These are phyloP conservation scores for Bursaphelenchus okinawaensis DNA, from an alignment of 2,888 invertebrate genomes.

Conservation along the genomic window DNA sequence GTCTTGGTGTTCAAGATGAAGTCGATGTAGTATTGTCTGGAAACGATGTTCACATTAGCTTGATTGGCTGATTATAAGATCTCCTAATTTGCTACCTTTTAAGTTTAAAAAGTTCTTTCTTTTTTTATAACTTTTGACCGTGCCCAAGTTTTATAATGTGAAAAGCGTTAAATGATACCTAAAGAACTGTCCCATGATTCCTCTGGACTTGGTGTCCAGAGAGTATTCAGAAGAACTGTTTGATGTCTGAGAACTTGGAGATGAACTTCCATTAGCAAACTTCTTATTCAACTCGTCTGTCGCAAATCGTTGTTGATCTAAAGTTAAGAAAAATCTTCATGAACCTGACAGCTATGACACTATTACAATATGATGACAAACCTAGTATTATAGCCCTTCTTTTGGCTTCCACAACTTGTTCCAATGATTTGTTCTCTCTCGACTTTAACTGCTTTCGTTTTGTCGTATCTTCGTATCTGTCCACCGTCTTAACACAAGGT, in stretches of 20 bases:
- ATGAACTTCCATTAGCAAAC: constrained; percentile 13
- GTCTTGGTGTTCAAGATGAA: constrained; percentile 47
- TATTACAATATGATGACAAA: not conserved
- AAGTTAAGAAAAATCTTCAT: constrained; percentile 10
- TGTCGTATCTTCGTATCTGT: constrained; percentile 22
- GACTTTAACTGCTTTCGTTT: constrained; percentile 3
- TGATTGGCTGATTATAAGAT: too few species aligned
- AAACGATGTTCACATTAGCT: too few species aligned
- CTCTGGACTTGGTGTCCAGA: constrained; percentile 34
- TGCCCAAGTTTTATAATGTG: not conserved
- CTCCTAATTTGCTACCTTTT: too few species aligned
- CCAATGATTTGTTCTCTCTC: not conserved
- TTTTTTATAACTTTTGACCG: too few species aligned
- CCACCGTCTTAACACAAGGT: constrained; percentile 36
- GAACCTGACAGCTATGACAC: too few species aligned
- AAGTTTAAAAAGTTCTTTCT: too few species aligned
- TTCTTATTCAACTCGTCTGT: not conserved
- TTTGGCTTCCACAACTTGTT: constrained; percentile 1
- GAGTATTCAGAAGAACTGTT: constrained; percentile 20
- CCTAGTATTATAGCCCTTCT: not conserved
- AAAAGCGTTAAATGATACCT: constrained; percentile 19
- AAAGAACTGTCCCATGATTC: constrained; percentile 49
- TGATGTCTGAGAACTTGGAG: constrained; percentile 15
- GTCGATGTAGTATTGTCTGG: constrained; percentile 51
- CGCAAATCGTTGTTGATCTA: not conserved